Base-by-base conservation (phyloP, 2,888 invertebrate genomes). In the Synergus umbraculus region DNA sequence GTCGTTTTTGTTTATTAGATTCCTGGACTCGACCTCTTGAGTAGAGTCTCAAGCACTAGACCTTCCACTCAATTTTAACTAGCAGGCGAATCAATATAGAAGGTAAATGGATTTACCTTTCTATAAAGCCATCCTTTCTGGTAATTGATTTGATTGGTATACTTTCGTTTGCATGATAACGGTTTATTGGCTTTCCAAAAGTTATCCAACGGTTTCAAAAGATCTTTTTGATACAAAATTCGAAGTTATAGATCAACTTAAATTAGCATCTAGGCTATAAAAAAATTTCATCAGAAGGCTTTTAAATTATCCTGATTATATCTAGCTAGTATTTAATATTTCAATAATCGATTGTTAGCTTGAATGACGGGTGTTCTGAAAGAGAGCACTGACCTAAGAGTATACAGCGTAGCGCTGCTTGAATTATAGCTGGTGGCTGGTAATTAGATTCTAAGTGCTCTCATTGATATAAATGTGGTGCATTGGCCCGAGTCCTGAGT, bases 361-460 rank as follows among this genome's bases (percentile, higher is more conserved):
- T 54, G 37, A 73, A 37, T 54, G 73, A 41, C 73, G 49, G n/a
- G 12, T 73, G n/a, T 54, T 37, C 37, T 73, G 73, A 41, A 73
- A 54, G 54, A 54, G 73, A 54, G 49, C 37, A 73, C 54, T 73
- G 54, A 73, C 73, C 73, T 54, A 54, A 54, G 73, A 73, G 73
- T 54, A 73, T 54, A 73, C 54, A 54, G 73, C 37, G 5, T 37
- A 49, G 73, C 29, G 54, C 54, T 3, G n/a, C 49, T 54, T 73
- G 37, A 73, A 73, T 73, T 73, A 73, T 41, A 73, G 54, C 73
- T 54, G 41, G 49, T 73, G 22, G 46, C 37, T 37, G 73, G 54
- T 73, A 73, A 73, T 73, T 69, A 69, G 69, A 69, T 69, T 69
- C 49, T 49, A 69, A 69, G 69, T 73, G 73, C 37, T 54, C n/a